Base-by-base conservation (phyloP, 2,113 vertebrate species). In the Ictidomys tridecemlineatus region DNA sequence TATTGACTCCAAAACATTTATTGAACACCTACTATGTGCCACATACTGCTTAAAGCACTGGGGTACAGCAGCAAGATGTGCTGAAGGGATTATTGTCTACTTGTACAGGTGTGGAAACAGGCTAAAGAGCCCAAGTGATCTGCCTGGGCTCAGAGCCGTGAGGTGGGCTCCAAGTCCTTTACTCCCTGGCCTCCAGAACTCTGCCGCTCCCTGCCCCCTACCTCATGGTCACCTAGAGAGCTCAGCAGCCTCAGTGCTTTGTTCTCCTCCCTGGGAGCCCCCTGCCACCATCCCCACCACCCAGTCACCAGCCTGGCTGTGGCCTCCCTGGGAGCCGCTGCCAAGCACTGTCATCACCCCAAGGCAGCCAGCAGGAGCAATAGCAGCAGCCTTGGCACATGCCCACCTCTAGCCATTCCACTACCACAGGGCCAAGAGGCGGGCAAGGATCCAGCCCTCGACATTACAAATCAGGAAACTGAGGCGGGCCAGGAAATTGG, bases 321-420 rank as follows among this genome's bases (percentile, higher is more conserved):
- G 76, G 61, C 67, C 58, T 82, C 85, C 67, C 56, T 7, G 2
- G 48, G 51, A 83, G 91, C 39, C 5, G 28, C 80, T 95, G 97
- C 93, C 92, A 94, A 97, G 91, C 74, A 76, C 88, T 83, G 78
- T 85, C 90, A 65, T 85, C 37, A 5, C 93, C 37, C 6, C 6
- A 1, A 78, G 93, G 79, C 56, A 79, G 86, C 85, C 92, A 39
- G 94, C 51, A 28, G 89, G 79, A 83, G 74, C 8, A 32, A 20
- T 17, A 34, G 87, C 85, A 79, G 76, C 85, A 74, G 58, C 85
- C 53, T 51, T 79, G 80, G 93, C 95, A 79, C n/a, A 10, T 0
- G 1, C 51, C 63, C 16, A 4, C 56, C 79, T 39, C 84, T 3
- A 61, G 24, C 76, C 5, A 0, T 51, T 48, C 26, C n/a, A 2